These are phyloP conservation scores for Procambarus virginalis DNA, from an alignment of 1,140 invertebrate species.

Conservation along the genomic window DNA sequence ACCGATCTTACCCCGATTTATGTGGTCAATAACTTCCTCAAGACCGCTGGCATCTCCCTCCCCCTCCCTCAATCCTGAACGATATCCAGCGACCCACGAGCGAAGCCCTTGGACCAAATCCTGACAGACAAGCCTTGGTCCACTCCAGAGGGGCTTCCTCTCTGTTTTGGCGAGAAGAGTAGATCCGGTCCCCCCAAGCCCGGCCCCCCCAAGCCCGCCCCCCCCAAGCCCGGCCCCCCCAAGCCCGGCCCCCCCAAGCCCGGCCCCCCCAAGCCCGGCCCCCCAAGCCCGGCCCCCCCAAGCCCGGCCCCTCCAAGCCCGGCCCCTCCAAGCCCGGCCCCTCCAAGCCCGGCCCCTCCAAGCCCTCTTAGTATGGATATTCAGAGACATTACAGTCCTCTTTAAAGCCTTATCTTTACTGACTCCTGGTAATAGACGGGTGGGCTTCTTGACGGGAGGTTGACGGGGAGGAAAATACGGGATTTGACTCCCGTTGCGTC, in stretches of 20 bases:
- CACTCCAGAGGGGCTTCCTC: neutral
- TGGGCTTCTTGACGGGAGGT: too few relatives aligned
- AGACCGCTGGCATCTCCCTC: neutral
- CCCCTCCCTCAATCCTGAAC: neutral
- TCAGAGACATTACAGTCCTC: neutral
- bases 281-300: too few relatives aligned
- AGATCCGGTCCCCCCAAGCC: too few relatives aligned
- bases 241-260: too few relatives aligned
- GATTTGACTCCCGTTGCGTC: too few relatives aligned
- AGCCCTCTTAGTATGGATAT: neutral
- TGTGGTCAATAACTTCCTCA: slow-evolving; percentile 4
- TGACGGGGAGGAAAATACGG: neutral
- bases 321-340: too few relatives aligned
- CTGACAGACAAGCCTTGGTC: neutral
- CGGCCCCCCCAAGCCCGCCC: too few relatives aligned
- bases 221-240: too few relatives aligned
- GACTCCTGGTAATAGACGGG: neutral
- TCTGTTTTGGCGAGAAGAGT: neutral
- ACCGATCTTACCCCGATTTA: neutral
- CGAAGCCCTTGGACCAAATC: neutral
- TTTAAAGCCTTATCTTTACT: neutral
- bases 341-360: too few relatives aligned
- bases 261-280: too few relatives aligned
- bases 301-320: too few relatives aligned
- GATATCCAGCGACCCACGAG: neutral